Conservation (phyloP, 2,113 vertebrate species). For the Rhipidura dahli region DNA sequence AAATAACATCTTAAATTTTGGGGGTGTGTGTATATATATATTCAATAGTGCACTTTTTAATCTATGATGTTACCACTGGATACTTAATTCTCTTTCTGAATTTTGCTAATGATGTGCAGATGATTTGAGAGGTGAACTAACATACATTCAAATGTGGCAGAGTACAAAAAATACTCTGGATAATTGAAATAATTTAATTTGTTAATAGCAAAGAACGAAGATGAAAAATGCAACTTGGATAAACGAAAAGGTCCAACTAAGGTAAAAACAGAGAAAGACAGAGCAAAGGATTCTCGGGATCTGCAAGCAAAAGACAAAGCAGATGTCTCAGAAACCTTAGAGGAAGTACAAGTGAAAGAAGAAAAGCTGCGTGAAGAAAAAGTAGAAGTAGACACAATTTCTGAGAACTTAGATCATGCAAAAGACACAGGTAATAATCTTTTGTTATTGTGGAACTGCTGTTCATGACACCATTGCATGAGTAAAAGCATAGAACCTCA, state of each 20-base stretch:
- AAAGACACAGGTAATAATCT: constrained; percentile 65
- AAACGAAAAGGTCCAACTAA: constrained; percentile 72
- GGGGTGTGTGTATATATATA: fast-evolving
- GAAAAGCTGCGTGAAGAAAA: constrained; percentile 18
- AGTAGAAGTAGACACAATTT: constrained; percentile 17
- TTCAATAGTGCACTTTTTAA: background rate
- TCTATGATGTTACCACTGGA: background rate
- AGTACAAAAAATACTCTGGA: background rate
- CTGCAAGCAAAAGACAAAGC: constrained; percentile 54
- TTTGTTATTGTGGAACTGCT: background rate
- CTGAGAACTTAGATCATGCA: background rate
- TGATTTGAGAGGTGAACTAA: background rate
- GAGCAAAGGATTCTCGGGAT: constrained; percentile 52
- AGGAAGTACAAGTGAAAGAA: constrained; percentile 66
- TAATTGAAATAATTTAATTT: background rate
- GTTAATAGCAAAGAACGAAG: constrained; percentile 66
- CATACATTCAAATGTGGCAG: background rate
- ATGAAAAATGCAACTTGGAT: constrained; percentile 72
- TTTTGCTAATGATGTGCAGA: background rate
- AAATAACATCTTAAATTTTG: background rate
- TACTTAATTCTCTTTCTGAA: background rate
- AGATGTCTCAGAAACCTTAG: constrained; percentile 49
- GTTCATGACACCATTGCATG: background rate
- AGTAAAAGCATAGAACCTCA: background rate
- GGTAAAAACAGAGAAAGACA: constrained; percentile 70